Base-by-base conservation (phyloP, 1,140 invertebrate genomes). In the Lucilia sericata region DNA sequence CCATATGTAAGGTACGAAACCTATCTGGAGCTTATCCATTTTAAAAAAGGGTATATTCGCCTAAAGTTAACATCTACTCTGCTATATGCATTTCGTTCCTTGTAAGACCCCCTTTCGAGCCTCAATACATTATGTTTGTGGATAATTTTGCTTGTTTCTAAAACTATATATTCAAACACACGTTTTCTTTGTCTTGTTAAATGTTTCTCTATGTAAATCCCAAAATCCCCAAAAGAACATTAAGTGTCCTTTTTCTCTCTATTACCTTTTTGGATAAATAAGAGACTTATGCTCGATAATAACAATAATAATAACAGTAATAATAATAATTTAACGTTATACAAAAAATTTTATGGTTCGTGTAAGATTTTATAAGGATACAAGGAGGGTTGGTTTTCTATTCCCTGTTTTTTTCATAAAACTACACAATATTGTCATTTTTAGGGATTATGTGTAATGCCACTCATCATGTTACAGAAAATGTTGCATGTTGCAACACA, bases 391-490 rank as follows among this genome's bases (percentile, higher is more conserved):
- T 17, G 55, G 17, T 17, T 4, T 60, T 60, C 74, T 17, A 75
- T 42, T n/a, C 34, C 34, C 75, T 42, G 30, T 25, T 2, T 0
- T 13, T 17, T 30, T 30, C 25, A 30, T 30, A 42, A 42, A 42
- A 12, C 30, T 13, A 47, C 14, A 34, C 75, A 78, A 78, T 78
- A 78, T 78, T 78, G 34, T 42, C 75, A 42, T 78, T 36, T 76
- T 42, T n/a, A 19, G 75, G 75, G 75, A 78, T 78, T 78, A 78
- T n/a, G 14, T 78, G 19, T 78, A 78, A 78, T 78, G 75, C 75
- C 75, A 78, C 75, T 78, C 34, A 78, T 19, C 55, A 2, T n/a
- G n/a, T 60, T 60, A 17, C 55, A n/a, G 13, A n/a, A n/a, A 60
- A 60, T 1, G 55, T n/a, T 60, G 55, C 42, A 42, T 42, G 42